Conservation (phyloP, 1,140 invertebrate genomes). For the Drosophila bipectinata region DNA sequence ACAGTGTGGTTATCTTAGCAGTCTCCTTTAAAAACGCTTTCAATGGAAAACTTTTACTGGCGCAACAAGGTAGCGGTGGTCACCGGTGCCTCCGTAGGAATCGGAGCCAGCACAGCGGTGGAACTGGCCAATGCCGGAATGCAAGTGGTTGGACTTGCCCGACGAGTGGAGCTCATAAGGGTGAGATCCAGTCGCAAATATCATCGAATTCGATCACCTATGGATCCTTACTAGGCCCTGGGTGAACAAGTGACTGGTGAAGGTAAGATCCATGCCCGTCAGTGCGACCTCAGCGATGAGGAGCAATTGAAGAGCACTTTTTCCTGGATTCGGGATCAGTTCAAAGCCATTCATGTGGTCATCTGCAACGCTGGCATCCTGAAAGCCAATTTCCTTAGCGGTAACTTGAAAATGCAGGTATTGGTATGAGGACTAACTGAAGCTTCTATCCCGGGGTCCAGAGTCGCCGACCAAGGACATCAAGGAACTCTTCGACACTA, state of each 20-base stretch:
- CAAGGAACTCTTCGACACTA: slow-evolving; percentile 85
- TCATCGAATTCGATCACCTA: background rate
- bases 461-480: slow-evolving; percentile 75
- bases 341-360: slow-evolving; percentile 68
- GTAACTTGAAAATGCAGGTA: slow-evolving; percentile 20
- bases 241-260: slow-evolving; percentile 55
- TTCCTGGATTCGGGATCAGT: slow-evolving; percentile 74
- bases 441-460: slow-evolving; percentile 5
- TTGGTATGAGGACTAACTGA: background rate
- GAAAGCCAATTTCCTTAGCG: slow-evolving; percentile 75
- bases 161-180: slow-evolving; percentile 84
- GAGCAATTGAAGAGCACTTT: slow-evolving; percentile 86
- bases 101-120: slow-evolving; percentile 85
- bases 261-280: slow-evolving; percentile 76
- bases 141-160: slow-evolving; percentile 86
- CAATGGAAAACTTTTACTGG: slow-evolving; percentile 86
- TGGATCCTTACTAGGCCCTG: slow-evolving; percentile 38
- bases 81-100: slow-evolving; percentile 88
- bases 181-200: slow-evolving; percentile 8
- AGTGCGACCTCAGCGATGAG: slow-evolving; percentile 87
- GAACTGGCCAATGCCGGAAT: slow-evolving; percentile 85
- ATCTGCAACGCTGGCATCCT: slow-evolving; percentile 80
- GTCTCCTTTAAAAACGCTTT: background rate
- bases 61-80: slow-evolving; percentile 87
- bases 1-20: slow-evolving; percentile 36